Conservation (phyloP, 53 echinoderm and acorn worm genomes). For the Pentamera pediparva region DNA sequence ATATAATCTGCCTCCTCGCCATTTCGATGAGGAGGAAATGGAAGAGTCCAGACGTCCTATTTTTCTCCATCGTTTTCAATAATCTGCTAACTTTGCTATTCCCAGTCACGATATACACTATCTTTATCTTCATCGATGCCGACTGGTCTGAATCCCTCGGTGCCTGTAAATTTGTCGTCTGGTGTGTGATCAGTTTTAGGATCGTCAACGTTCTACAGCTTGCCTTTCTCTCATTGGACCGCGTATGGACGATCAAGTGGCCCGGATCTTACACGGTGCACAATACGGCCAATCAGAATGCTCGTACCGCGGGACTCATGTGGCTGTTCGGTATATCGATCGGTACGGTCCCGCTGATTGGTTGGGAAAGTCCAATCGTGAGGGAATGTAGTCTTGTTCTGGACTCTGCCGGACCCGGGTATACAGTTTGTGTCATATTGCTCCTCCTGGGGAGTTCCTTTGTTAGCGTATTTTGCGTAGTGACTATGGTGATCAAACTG, state of each 20-base stretch:
- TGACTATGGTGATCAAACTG: conserved; percentile 55
- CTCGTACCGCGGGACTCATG: conserved; percentile 72
- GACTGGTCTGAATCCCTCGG: conserved; percentile 38
- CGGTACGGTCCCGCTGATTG: conserved; percentile 66
- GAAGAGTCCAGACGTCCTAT: conserved; percentile 85
- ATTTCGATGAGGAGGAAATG: conserved; percentile 71
- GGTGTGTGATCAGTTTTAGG: conserved; percentile 84
- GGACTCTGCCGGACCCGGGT: conserved; percentile 66
- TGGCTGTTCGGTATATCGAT: conserved; percentile 87
- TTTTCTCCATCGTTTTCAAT: conserved; percentile 74
- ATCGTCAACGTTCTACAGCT: conserved; percentile 73
- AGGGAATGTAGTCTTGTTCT: conserved; percentile 66
- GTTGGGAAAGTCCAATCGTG: conserved; percentile 44
- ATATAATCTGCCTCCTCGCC: conserved; percentile 61
- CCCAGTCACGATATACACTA: conserved; percentile 63
- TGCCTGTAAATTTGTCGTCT: conserved; percentile 76
- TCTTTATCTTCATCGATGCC: conserved; percentile 27
- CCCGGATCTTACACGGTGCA: conserved; percentile 79
- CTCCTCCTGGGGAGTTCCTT: conserved; percentile 66
- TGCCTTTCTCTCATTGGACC: conserved; percentile 75
- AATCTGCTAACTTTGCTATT: conserved; percentile 65
- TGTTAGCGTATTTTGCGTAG: conserved; percentile 54
- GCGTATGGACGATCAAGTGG: conserved; percentile 96
- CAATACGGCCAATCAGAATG: conserved; percentile 72
- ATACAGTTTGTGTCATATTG: conserved; percentile 73